Conservation (phyloP, 2,888 invertebrate species). For the Ophion obscuratus region DNA sequence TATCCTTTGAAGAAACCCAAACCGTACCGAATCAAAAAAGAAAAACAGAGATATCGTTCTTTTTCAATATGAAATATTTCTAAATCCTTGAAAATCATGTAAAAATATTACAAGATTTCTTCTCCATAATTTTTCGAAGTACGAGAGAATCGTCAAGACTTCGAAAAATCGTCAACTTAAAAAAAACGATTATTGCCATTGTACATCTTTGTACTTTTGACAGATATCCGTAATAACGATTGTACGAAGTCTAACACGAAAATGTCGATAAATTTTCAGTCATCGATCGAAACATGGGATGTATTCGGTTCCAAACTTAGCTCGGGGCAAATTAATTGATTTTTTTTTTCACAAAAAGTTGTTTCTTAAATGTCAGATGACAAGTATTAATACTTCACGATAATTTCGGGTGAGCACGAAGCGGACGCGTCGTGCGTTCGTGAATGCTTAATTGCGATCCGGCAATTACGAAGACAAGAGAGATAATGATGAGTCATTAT, state of each 20-base stretch:
- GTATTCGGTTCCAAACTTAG: slow-evolving; percentile 27
- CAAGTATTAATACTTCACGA: slow-evolving; percentile 17
- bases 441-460: neutral
- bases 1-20: too few relatives aligned
- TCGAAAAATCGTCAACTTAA: neutral
- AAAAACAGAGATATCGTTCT: neutral
- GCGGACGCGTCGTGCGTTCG: neutral
- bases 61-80: neutral
- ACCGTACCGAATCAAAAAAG: neutral
- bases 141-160: neutral
- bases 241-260: neutral
- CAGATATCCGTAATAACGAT: neutral
- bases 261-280: slow-evolving; percentile 5
- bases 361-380: slow-evolving; percentile 35
- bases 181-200: neutral
- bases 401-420: slow-evolving; percentile 26
- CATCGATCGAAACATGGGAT: neutral
- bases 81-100: neutral
- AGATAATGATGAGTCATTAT: neutral
- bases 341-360: neutral
- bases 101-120: neutral
- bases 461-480: neutral
- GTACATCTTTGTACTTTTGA: neutral
- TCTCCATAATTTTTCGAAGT: neutral
- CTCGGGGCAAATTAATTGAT: neutral